Conservation (phyloP, 2,797 vertebrate species). For the Chrysocyon brachyurus region DNA sequence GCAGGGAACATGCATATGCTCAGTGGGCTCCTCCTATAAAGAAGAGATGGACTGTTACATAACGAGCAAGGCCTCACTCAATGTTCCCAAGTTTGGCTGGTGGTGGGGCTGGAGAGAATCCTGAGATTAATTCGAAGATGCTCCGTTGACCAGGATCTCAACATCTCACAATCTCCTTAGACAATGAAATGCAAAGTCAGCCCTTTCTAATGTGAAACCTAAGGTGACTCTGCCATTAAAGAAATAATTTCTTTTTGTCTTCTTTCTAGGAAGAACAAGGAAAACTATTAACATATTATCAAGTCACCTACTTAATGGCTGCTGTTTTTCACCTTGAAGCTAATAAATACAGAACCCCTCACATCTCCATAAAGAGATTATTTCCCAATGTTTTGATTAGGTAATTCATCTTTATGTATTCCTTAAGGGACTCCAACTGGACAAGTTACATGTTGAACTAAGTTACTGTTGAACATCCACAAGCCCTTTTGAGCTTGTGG, state of each 20-base stretch:
- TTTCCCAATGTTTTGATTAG: not conserved
- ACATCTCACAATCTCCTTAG: not conserved
- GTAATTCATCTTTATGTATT: not conserved
- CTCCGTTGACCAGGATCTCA: not conserved
- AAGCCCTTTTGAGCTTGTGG: not conserved
- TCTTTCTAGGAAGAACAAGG: not conserved
- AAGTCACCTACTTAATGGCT: not conserved
- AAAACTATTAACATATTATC: not conserved
- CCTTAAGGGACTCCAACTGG: not conserved
- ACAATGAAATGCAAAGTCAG: not conserved
- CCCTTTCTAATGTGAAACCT: not conserved
- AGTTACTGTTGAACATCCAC: rapidly evolving
- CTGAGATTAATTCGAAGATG: not conserved
- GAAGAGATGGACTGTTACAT: not conserved
- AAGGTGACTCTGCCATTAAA: not conserved
- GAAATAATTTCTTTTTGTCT: not conserved
- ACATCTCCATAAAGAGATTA: not conserved
- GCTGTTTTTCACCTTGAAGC: not conserved
- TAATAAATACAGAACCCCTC: not conserved
- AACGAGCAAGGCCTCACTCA: not conserved
- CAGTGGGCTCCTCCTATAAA: not conserved
- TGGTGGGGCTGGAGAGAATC: not conserved
- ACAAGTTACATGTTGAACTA: not conserved
- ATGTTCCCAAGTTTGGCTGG: not conserved
- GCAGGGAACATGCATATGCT: not conserved